A percentile compares a stretch with the other conserved stretches of the same genome.
Evolutionary conservation across 2,888 invertebrate genomes (phyloP).

Genomic region (Callyntrura guangdongensis): DNA sequence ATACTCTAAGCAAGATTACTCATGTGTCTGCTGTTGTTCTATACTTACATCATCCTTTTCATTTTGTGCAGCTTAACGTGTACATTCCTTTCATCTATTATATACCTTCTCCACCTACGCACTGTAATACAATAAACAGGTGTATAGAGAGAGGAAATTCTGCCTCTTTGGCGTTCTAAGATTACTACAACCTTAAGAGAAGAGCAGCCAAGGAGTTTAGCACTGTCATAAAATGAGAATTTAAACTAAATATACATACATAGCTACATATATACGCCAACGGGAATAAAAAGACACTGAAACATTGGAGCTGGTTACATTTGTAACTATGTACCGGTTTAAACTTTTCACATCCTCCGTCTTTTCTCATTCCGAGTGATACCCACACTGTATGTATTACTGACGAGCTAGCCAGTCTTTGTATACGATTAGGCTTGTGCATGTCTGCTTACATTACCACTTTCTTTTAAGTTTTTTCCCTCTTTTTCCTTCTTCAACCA

Average conservation of each 20-base stretch:
- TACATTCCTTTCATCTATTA: neutral
- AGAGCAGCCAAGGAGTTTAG: constrained; percentile 10
- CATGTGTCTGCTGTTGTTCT: constrained; percentile 30
- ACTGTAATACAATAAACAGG: constrained; percentile 4
- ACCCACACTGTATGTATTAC: neutral
- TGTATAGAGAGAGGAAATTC: neutral
- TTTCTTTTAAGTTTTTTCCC: constrained; percentile 45
- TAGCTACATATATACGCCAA: neutral
- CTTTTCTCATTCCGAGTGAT: neutral
- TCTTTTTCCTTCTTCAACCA: constrained; percentile 33
- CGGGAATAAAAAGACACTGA: neutral
- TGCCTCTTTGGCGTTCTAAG: neutral
- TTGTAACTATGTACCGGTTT: constrained; percentile 1
- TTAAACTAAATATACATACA: constrained; percentile 17
- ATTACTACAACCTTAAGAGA: neutral
- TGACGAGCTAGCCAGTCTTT: neutral
- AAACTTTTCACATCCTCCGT: neutral
- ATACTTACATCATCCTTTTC: neutral
- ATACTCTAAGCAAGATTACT: constrained; percentile 51
- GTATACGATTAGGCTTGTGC: neutral
- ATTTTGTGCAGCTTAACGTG: neutral
- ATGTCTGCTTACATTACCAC: neutral
- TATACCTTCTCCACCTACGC: neutral
- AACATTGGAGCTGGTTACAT: neutral
- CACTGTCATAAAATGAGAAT: constrained; percentile 47